phyloP scores from a whole-genome alignment of 2,888 invertebrate species.

The Melolontha melolontha region DNA sequence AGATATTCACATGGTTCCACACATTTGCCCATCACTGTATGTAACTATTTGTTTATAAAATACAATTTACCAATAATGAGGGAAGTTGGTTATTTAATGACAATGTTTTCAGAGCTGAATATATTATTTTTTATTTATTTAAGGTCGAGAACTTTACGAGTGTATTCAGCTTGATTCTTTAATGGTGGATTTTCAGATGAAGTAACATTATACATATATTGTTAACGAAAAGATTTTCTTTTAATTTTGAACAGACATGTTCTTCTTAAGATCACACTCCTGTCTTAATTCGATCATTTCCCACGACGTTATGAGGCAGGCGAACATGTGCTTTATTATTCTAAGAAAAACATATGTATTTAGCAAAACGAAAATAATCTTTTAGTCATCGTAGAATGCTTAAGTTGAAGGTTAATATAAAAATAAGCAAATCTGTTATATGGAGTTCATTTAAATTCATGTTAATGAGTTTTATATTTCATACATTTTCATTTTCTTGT shows the following conservation, averaged over 20 bases:
- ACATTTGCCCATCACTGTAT: too few species aligned
- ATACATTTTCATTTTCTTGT: too few species aligned
- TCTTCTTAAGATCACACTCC: background rate
- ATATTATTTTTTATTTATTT: background rate
- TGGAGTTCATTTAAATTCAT: background rate
- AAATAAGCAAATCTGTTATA: background rate
- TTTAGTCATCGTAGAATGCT: background rate
- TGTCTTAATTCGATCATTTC: conserved; percentile 12
- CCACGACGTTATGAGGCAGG: conserved; percentile 14
- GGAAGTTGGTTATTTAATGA: too few species aligned
- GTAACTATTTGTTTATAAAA: too few species aligned
- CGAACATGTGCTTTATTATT: conserved; percentile 22
- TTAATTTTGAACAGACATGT: background rate
- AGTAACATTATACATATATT: background rate
- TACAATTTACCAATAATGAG: too few species aligned
- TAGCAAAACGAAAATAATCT: conserved; percentile 11
- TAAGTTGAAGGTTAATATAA: background rate
- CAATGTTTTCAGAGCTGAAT: too few species aligned
- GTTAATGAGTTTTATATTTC: background rate
- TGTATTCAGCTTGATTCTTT: too few species aligned
- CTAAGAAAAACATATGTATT: conserved; percentile 18
- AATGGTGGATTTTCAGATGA: too few species aligned
- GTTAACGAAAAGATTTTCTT: background rate
- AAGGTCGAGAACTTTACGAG: background rate
- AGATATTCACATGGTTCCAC: too few species aligned